Evolutionary conservation across 2,888 invertebrate species (phyloP).

Genomic region (Nowickia ferox): DNA sequence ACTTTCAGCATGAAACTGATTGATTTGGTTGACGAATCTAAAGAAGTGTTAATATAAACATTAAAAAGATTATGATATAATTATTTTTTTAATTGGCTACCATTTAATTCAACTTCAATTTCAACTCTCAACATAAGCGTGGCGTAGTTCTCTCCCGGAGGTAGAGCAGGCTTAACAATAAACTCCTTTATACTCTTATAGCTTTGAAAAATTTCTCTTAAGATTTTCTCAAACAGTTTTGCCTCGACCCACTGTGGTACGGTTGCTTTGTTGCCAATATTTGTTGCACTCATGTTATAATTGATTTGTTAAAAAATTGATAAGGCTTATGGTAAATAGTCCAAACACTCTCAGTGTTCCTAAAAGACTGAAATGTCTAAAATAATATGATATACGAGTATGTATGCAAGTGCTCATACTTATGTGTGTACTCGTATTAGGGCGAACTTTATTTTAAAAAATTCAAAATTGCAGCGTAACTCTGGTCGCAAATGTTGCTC

Average conservation of each 20-base stretch:
- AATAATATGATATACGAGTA: not conserved
- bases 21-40: slow-evolving; percentile 62
- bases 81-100: slow-evolving; percentile 54
- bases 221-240: slow-evolving; percentile 73
- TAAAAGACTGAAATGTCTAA: slow-evolving; percentile 11
- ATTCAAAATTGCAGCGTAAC: no score
- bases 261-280: slow-evolving; percentile 2
- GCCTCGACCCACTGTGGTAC: slow-evolving; percentile 75
- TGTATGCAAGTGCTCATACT: not conserved
- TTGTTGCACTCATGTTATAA: not conserved
- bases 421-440: slow-evolving; percentile 42
- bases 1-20: slow-evolving; percentile 77
- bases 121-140: slow-evolving; percentile 77
- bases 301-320: not conserved
- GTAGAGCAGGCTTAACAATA: slow-evolving; percentile 71
- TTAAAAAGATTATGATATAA: not conserved
- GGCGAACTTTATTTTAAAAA: no score
- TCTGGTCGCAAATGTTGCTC: no score
- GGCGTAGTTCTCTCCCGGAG: slow-evolving; percentile 79
- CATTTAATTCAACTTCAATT: slow-evolving; percentile 76
- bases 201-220: slow-evolving; percentile 68
- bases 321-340: not conserved
- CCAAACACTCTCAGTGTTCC: not conserved
- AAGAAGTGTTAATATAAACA: not conserved
- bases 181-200: slow-evolving; percentile 73